Percentiles rank a stretch among this genome's conserved stretches.
These are phyloP conservation scores for Monodelphis domestica DNA, from an alignment of 2,797 vertebrate genomes.

Conservation along the genomic window DNA sequence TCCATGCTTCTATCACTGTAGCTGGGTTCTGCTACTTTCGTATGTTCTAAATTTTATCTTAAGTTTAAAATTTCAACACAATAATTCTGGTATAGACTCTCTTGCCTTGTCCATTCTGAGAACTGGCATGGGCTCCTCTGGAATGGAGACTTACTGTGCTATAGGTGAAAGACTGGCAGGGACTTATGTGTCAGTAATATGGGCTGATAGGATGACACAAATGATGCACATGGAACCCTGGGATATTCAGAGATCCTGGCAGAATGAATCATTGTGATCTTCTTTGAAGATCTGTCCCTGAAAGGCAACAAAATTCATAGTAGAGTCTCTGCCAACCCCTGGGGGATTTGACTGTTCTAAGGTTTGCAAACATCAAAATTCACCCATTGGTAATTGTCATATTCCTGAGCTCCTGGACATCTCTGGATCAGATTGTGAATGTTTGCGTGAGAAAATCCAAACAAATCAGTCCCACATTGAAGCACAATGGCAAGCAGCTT, in stretches of 20 bases:
- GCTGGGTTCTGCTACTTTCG: conserved; percentile 33
- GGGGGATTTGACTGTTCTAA: conserved; percentile 86
- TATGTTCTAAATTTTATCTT: conserved; percentile 24
- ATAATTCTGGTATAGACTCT: not conserved
- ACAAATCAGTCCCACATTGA: conserved; percentile 92
- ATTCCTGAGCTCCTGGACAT: conserved; percentile 93
- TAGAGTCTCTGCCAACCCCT: conserved; percentile 87
- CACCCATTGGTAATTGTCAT: conserved; percentile 92
- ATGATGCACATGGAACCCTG: conserved; percentile 80
- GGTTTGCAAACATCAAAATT: conserved; percentile 92
- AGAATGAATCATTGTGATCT: conserved; percentile 81
- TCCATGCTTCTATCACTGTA: conserved; percentile 22
- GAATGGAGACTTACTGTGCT: conserved; percentile 80
- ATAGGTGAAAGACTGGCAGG: conserved; percentile 77
- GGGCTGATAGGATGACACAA: conserved; percentile 83
- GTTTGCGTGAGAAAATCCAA: conserved; percentile 93
- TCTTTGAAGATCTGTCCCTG: conserved; percentile 87
- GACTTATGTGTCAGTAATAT: conserved; percentile 81
- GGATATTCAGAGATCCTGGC: conserved; percentile 75
- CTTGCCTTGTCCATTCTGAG: conserved; percentile 52
- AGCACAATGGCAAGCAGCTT: conserved; percentile 83
- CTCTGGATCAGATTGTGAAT: conserved; percentile 95
- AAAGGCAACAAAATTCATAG: conserved; percentile 91
- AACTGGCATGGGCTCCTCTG: conserved; percentile 81
- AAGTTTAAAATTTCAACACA: conserved; percentile 21